Base-by-base conservation (phyloP, 2,888 invertebrate species). In the Dendrolimus pini region DNA sequence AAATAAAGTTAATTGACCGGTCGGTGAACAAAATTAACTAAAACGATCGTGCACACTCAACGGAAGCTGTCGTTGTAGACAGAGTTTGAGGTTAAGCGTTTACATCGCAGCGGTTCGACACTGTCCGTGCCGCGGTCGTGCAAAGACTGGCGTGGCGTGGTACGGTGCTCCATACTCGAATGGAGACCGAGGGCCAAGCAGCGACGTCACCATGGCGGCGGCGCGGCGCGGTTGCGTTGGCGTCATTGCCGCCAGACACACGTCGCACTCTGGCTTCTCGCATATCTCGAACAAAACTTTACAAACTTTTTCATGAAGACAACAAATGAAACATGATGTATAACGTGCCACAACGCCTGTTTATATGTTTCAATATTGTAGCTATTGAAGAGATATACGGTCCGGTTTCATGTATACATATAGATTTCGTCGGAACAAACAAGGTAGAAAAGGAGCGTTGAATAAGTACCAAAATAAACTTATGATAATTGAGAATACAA, bases 41-140 rank as follows among this genome's bases (percentile, higher is more conserved):
- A 82, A 82, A 79, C 72, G 67, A 72, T 77, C 67, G 72, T 72
- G 76, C 75, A 77, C 80, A 78, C 77, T 81, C 72, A 84, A 85
- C 78, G 77, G 74, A 82, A 78, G 84, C 89, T 89, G 89, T 81
- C 90, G 87, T 83, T 71, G 60, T 80, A 83, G 90, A 89, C 90
- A 89, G 89, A 78, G 69, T 80, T 71, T 71, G 72, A 80, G 78
- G 72, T 85, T 85, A 82, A 72, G 78, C 81, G 90, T 89, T 90
- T 87, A 90, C 90, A 90, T 90, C 81, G 86, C 90, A 90, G 72
- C 90, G 89, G 87, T 70, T 81, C 82, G 83, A 87, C 85, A 86
- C 88, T 81, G 82, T 83, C 80, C 78, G 89, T 85, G 88, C 85
- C 88, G 88, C 86, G 85, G 81, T 81, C 76, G 88, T 81, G 84